Base-by-base conservation (phyloP, 2,797 vertebrate species). In the Tenualosa thibaudeaui region DNA sequence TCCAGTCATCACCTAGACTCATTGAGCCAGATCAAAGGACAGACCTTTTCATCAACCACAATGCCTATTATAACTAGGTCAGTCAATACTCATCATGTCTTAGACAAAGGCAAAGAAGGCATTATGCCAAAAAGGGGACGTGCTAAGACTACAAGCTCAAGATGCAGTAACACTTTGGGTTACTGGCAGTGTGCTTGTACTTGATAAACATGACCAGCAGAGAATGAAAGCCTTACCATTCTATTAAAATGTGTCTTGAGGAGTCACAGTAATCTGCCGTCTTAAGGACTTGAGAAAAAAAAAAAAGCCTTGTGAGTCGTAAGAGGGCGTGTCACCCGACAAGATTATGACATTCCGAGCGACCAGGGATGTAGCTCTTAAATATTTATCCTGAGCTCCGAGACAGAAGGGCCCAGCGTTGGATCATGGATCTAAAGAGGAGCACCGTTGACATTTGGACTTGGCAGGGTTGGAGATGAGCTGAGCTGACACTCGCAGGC, bases 11-110 rank as follows among this genome's bases (percentile, higher is more conserved):
- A 17, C 17, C 26, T 78, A 24, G 2, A 19, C 71, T 46, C 71
- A 78, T 46, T 78, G 71, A 46, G 71, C 5, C 71, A 78, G 37
- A 78, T 78, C 71, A 78, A 78, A 78, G 71, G 40, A 40, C 3
- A 78, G 71, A 46, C 71, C 15, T 78, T 78, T 78, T 78, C 71
- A 78, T 78, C 71, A 78, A 22, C 37, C 68, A 46, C 71, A 78
- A 43, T 46, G 71, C 40, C 71, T 46, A 9, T 15, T 78, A 78
- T 22, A 78, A 78, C 71, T 78, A 40, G 71, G 71, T 46, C 71
- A 78, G 71, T 78, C 71, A 78, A 78, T 78, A 78, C 71, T 40
- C 71, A 78, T 78, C 71, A 78, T 40, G 15, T 46, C 71, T 78
- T 78, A 78, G 71, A 22, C 37, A 46, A 46, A 46, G 40, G 37